phyloP scores from a whole-genome alignment of 2,888 invertebrate genomes.

The Brenthis daphne region DNA sequence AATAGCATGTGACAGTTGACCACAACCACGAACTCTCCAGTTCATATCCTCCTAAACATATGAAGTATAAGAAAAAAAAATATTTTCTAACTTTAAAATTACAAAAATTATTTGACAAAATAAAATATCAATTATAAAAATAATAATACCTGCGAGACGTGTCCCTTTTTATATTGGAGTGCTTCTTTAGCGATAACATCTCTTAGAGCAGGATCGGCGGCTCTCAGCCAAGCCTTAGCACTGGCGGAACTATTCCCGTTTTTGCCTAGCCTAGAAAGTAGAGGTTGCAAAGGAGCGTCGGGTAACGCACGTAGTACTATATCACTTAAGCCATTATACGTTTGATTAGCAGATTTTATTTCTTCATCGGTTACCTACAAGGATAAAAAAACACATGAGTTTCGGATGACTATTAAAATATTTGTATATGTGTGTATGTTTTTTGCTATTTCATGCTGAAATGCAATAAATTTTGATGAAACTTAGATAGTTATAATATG shows the following conservation, averaged over 20 bases:
- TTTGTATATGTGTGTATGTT: too few species aligned
- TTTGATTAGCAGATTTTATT: slow-evolving; percentile 85
- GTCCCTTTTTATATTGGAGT: slow-evolving; percentile 88
- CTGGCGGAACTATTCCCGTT: slow-evolving; percentile 66
- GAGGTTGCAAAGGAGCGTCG: slow-evolving; percentile 88
- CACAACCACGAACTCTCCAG: slow-evolving; percentile 88
- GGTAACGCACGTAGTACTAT: slow-evolving; percentile 91
- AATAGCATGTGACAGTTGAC: slow-evolving; percentile 86
- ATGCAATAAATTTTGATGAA: too few species aligned
- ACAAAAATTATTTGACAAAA: too few species aligned
- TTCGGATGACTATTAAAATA: too few species aligned
- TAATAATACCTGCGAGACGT: slow-evolving; percentile 69
- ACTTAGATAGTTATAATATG: too few species aligned
- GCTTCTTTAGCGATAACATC: slow-evolving; percentile 94
- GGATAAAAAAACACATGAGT: slow-evolving; percentile 29
- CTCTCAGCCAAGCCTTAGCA: slow-evolving; percentile 87
- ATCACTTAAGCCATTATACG: slow-evolving; percentile 89
- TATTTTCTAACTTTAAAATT: too few species aligned
- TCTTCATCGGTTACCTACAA: slow-evolving; percentile 87
- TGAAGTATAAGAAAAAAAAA: slow-evolving; percentile 31
- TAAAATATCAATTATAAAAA: too few species aligned
- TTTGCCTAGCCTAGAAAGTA: slow-evolving; percentile 87
- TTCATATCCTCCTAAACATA: slow-evolving; percentile 84
- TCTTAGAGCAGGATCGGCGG: slow-evolving; percentile 88
- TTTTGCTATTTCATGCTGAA: too few species aligned